Evolutionary conservation across 37 sponge, comb jelly and placozoan genomes (phyloP).

Genomic region (Theonella swinhoei): DNA sequence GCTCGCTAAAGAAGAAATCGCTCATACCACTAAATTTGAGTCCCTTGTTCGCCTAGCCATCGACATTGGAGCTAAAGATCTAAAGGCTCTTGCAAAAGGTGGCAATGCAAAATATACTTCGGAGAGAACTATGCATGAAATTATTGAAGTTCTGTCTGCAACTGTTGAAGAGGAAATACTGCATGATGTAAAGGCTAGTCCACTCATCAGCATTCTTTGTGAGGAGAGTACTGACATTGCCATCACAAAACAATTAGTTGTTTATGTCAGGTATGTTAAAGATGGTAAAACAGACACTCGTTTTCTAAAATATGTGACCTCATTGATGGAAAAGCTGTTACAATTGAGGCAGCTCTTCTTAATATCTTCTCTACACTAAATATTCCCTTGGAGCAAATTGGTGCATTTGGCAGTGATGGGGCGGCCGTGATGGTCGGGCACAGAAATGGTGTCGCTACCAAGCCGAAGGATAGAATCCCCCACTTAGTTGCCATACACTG

Average conservation of each 20-base stretch:
- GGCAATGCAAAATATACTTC: constrained; percentile 25
- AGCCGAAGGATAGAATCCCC: constrained; percentile 24
- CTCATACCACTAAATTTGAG: constrained; percentile 32
- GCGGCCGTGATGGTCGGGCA: constrained; percentile 58
- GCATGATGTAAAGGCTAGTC: not conserved
- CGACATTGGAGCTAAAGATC: constrained; percentile 21
- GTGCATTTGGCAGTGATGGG: constrained; percentile 66
- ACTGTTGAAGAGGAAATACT: constrained; percentile 42
- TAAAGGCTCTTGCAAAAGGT: constrained; percentile 8
- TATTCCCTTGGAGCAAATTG: constrained; percentile 14
- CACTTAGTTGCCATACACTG: constrained; percentile 47
- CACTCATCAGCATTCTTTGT: constrained; percentile 30
- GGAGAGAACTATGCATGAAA: constrained; percentile 40
- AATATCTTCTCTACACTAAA: constrained; percentile 8
- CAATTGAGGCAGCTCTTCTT: constrained; percentile 34
- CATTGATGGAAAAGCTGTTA: constrained; percentile 44
- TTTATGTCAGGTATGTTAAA: constrained; percentile 7
- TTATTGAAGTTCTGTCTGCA: constrained; percentile 18
- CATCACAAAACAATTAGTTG: constrained; percentile 19
- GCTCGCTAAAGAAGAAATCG: constrained; percentile 56
- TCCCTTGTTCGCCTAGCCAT: constrained; percentile 31
- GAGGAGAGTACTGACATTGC: constrained; percentile 48
- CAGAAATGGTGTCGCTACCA: constrained; percentile 36
- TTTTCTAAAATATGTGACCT: constrained; percentile 41
- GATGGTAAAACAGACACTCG: constrained; percentile 6